Evolutionary conservation across 2,797 vertebrate species (phyloP).

Genomic region (Sebastes hubbsi): DNA sequence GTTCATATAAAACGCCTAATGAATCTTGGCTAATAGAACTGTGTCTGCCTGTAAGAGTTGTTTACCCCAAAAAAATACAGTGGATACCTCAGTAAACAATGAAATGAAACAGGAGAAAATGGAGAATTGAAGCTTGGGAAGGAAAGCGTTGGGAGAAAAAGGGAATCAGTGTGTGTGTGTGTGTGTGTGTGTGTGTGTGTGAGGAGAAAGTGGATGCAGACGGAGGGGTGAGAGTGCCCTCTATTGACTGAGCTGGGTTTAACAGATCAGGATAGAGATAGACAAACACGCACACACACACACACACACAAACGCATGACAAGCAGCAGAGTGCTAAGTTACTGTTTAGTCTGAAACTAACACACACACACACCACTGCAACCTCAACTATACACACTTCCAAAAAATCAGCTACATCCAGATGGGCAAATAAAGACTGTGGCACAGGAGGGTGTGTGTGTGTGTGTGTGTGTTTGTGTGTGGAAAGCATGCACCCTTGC

Average conservation of each 20-base stretch:
- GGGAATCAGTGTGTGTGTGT: conserved; percentile 6
- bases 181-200: background rate
- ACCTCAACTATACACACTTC: background rate
- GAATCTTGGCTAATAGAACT: background rate
- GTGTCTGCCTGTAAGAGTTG: background rate
- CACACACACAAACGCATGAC: background rate
- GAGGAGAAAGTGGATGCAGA: background rate
- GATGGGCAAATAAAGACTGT: background rate
- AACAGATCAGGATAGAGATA: background rate
- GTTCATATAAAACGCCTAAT: background rate
- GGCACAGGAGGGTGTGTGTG: background rate
- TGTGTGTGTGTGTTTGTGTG: background rate
- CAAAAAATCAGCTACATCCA: too few species aligned
- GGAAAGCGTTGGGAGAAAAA: background rate
- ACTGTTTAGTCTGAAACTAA: conserved; percentile 24
- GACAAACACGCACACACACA: background rate
- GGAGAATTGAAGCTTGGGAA: conserved; percentile 25
- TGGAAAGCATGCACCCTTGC: background rate
- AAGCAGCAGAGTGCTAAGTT: conserved; percentile 10
- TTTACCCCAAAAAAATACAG: conserved; percentile 21
- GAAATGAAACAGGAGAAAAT: conserved; percentile 37
- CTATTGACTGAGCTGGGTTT: conserved; percentile 53
- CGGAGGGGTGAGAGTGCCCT: conserved; percentile 71
- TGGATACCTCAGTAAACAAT: conserved; percentile 31
- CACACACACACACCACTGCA: background rate